Conservation (phyloP, 2,797 vertebrate species). For the Kryptolebias ocellatus region DNA sequence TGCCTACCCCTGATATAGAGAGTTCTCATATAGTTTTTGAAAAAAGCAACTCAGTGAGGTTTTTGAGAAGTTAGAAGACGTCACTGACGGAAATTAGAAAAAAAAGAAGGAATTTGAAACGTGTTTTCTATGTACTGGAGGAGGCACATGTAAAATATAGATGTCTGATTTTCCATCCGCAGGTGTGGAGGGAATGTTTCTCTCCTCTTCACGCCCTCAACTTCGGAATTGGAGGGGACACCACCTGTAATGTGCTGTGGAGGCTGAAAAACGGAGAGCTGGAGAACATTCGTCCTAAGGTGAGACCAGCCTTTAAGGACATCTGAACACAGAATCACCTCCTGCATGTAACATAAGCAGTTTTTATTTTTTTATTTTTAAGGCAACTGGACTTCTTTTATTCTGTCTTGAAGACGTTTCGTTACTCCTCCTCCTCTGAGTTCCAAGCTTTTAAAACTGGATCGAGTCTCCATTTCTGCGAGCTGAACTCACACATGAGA, state of each 20-base stretch:
- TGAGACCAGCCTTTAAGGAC: constrained; percentile 52
- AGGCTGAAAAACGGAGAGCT: constrained; percentile 97
- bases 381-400: too few relatives aligned
- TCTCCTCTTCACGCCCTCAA: constrained; percentile 97
- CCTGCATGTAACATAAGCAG: too few relatives aligned
- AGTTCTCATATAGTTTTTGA: too few relatives aligned
- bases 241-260: constrained; percentile 95
- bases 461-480: too few relatives aligned
- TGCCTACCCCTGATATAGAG: too few relatives aligned
- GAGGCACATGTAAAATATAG: background rate
- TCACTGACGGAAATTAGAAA: background rate
- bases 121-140: background rate
- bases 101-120: background rate
- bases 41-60: too few relatives aligned
- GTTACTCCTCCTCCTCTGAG: too few relatives aligned
- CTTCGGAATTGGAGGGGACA: constrained; percentile 96
- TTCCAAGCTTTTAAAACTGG: too few relatives aligned
- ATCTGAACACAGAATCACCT: background rate
- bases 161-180: constrained; percentile 28
- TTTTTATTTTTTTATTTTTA: too few relatives aligned
- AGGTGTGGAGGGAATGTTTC: constrained; percentile 97
- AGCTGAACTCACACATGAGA: too few relatives aligned
- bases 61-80: background rate
- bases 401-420: too few relatives aligned
- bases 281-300: constrained; percentile 96